phyloP scores from a whole-genome alignment of 2,888 invertebrate genomes.

The Cryptocephalus primarius region DNA sequence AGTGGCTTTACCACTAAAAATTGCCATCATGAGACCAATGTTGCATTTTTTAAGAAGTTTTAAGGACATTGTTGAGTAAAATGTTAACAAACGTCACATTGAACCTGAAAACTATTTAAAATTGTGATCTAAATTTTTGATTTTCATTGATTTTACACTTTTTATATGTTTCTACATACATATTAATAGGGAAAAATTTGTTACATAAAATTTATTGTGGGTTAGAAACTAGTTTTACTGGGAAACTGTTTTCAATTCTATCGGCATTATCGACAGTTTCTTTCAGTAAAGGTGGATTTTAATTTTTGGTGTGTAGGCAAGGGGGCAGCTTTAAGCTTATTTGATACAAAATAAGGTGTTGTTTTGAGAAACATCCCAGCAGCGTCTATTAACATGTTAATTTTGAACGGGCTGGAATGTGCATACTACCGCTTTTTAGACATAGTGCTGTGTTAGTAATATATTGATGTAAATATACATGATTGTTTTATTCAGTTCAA shows the following conservation, averaged over 20 bases:
- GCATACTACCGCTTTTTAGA: constrained; percentile 17
- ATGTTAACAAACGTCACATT: too few relatives aligned
- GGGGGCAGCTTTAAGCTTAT: constrained; percentile 36
- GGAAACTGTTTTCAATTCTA: too few relatives aligned
- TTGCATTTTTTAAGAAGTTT: too few relatives aligned
- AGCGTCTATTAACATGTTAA: constrained; percentile 9
- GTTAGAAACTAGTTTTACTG: constrained; percentile 6
- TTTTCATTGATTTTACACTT: background rate
- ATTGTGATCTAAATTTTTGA: constrained; percentile 2
- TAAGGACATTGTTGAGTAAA: too few relatives aligned
- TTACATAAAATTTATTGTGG: constrained; percentile 16
- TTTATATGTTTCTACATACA: too few relatives aligned
- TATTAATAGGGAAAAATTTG: constrained; percentile 16
- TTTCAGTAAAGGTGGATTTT: background rate
- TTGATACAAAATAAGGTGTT: constrained; percentile 14
- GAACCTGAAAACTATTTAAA: background rate
- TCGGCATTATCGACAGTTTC: too few relatives aligned
- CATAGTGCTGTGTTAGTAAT: constrained; percentile 13
- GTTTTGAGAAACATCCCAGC: constrained; percentile 16
- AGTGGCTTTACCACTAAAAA: too few relatives aligned
- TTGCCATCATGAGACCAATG: too few relatives aligned
- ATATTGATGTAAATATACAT: too few relatives aligned
- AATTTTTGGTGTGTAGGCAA: constrained; percentile 28
- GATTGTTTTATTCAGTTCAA: too few relatives aligned
- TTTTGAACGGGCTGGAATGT: constrained; percentile 15